Percentiles rank a stretch among this genome's conserved stretches.
These are phyloP conservation scores for Rhopalosiphum padi DNA, from an alignment of 1,140 invertebrate species.

Conservation along the genomic window DNA sequence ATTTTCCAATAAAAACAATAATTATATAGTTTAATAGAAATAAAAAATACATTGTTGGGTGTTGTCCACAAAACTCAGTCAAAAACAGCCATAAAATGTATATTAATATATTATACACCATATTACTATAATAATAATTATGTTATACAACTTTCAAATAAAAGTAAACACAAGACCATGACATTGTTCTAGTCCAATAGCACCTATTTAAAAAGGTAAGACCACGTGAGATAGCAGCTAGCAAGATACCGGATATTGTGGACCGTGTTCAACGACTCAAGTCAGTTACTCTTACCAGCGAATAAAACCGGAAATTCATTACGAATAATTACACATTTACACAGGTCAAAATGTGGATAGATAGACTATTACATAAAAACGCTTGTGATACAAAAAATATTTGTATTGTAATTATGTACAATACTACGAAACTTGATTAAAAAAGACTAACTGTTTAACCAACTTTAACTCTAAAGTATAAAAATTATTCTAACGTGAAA, in stretches of 20 bases:
- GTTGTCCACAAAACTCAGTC: neutral
- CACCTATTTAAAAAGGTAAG: neutral
- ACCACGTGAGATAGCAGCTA: too few species aligned
- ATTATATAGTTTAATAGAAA: neutral
- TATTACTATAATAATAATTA: too few species aligned
- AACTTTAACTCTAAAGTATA: too few species aligned
- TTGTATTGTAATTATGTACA: neutral
- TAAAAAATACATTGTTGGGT: neutral
- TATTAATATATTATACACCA: neutral
- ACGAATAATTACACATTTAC: neutral
- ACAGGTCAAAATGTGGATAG: neutral
- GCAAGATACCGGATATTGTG: too few species aligned
- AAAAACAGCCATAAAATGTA: neutral
- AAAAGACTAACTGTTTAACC: neutral
- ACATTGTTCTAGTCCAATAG: neutral
- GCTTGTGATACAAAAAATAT: neutral
- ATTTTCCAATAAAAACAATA: neutral
- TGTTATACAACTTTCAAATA: neutral
- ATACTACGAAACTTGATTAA: neutral
- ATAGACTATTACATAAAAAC: too few species aligned
- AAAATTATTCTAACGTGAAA: neutral
- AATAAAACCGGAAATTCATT: neutral
- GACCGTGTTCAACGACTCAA: too few species aligned
- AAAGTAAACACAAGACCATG: neutral
- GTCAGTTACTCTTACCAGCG: too few species aligned